Base-by-base conservation (phyloP, 2,797 vertebrate species). In the Centropyge bicolor region DNA sequence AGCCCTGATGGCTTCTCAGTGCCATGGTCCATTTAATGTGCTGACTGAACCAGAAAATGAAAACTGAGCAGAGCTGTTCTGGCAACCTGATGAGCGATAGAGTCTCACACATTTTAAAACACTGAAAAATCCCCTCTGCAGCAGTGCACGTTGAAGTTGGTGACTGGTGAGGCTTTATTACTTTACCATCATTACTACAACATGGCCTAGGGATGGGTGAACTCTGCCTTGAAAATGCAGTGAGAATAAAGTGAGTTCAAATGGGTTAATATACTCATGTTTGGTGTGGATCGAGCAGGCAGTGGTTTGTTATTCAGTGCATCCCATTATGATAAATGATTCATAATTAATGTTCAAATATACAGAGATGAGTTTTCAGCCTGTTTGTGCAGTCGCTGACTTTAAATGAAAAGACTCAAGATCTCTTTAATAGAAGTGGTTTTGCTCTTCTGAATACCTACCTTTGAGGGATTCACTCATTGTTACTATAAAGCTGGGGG, bases 11-110 rank as follows among this genome's bases (percentile, higher is more conserved):
- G 79, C 61, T 61, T 55, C 8, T 67, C 62, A 19, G 43, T 19
- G 57, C 31, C 57, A 63, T n/a, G 69, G 49, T 51, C 51, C 69
- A 73, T 63, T 73, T 73, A 57, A 40, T 76, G 63, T n/a, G 64
- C 51, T 63, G 27, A 77, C 24, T 72, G 74, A 69, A 68, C 41
- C 59, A 76, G 62, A 66, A 75, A 76, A 81, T 66, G 61, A 54
- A 60, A 75, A 70, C 65, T 43, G 59, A 43, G 14, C 35, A 49
- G 22, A 55, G 60, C 3, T 70, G 22, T 67, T 67, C 61, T 54
- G 51, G 31, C 41, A 71, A 43, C 57, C 63, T 12, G 2, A 24
- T 43, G 68, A 76, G 41, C 0, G 12, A 66, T 60, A 8, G 54
- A 40, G 46, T 52, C 52, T 57, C 43, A 12, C 20, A 51, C 38